These are phyloP conservation scores for Psittacula derbiana DNA, from an alignment of 2,797 vertebrate species.

Conservation along the genomic window DNA sequence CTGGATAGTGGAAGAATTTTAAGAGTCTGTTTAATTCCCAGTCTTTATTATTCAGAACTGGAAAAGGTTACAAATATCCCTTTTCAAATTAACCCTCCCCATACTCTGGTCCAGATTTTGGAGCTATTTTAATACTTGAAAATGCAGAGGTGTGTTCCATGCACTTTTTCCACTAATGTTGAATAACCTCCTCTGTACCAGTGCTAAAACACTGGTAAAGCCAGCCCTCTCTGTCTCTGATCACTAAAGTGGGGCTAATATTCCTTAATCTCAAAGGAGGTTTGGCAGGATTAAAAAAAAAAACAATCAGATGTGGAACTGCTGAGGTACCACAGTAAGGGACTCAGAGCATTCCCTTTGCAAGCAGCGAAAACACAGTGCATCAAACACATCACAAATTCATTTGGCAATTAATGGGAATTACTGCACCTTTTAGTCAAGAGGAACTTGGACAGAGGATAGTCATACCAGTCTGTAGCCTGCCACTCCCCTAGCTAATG, in stretches of 20 bases:
- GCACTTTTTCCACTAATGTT: background rate
- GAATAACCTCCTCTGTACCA: background rate
- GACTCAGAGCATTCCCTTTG: background rate
- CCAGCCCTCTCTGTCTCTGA: background rate
- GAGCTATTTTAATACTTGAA: background rate
- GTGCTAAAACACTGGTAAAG: background rate
- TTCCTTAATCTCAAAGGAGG: background rate
- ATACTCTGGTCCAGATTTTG: background rate
- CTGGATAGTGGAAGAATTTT: background rate
- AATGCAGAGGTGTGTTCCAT: background rate
- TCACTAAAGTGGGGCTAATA: background rate
- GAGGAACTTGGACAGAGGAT: background rate
- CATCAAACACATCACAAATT: background rate
- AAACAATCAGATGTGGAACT: fast-evolving
- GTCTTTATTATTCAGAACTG: background rate
- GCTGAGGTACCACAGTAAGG: background rate
- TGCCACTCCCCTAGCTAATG: background rate
- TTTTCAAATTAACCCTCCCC: background rate
- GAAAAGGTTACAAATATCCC: background rate
- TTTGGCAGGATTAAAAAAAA: background rate
- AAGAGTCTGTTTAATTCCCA: background rate
- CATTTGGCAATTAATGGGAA: background rate
- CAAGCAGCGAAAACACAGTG: background rate
- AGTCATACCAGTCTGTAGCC: background rate
- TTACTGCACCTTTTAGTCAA: background rate